Evolutionary conservation across 1,140 invertebrate species (phyloP).

Genomic region (Chelonus insularis): DNA sequence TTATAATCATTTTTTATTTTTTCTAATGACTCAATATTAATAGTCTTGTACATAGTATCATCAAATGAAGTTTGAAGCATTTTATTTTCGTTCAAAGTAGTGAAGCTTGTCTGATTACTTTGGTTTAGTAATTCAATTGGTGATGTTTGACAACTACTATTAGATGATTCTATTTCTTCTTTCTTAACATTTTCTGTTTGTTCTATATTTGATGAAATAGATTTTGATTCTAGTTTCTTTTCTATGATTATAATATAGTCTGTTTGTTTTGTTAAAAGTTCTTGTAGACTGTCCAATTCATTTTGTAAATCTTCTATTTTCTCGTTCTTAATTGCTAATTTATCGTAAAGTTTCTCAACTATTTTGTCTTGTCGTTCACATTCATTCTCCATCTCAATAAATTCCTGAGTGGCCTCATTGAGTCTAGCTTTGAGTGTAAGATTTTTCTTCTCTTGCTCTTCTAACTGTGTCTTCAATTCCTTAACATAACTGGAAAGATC

Average conservation of each 20-base stretch:
- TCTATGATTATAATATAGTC: background rate
- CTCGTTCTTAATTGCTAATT: background rate
- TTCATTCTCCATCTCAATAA: background rate
- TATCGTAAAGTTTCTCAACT: background rate
- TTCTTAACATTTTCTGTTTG: slow-evolving; percentile 34
- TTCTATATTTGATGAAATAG: slow-evolving; percentile 28
- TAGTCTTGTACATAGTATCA: background rate
- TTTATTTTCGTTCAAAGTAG: slow-evolving; percentile 17
- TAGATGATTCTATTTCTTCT: background rate
- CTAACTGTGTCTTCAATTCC: slow-evolving; percentile 40
- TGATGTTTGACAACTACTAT: slow-evolving; percentile 26
- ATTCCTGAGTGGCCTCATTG: background rate
- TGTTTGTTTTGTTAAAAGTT: background rate
- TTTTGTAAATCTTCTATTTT: background rate
- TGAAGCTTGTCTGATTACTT: slow-evolving; percentile 30
- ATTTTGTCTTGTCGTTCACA: background rate
- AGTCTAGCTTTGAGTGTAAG: background rate
- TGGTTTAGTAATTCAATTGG: slow-evolving; percentile 12
- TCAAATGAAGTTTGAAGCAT: slow-evolving; percentile 22
- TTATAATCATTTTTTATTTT: background rate
- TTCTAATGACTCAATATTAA: slow-evolving; percentile 14
- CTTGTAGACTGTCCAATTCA: background rate
- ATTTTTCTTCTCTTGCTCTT: slow-evolving; percentile 29
- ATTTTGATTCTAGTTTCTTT: slow-evolving; percentile 25
- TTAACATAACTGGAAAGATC: slow-evolving; percentile 35